A percentile compares a stretch with the other conserved stretches of the same genome.
These are phyloP conservation scores for Xestia rhomboidea DNA, from an alignment of 2,888 invertebrate species.

Conservation along the genomic window DNA sequence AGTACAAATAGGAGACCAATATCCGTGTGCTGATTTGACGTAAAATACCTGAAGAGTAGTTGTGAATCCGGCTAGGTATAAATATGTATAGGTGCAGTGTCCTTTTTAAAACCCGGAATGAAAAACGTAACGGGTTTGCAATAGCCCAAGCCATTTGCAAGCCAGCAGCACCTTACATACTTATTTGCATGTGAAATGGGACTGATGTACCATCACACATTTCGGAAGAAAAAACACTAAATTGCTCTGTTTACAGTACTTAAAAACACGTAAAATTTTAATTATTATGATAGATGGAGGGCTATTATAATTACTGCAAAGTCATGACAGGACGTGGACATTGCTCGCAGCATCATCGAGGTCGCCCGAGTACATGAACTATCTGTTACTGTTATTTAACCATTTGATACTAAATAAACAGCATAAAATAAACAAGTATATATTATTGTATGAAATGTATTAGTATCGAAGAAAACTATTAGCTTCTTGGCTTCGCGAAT, in stretches of 20 bases:
- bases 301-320: slow-evolving; percentile 12
- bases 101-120: neutral
- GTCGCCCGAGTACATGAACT: slow-evolving; percentile 42
- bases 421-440: slow-evolving; percentile 19
- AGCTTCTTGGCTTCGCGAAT: slow-evolving; percentile 26
- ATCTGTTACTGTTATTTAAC: slow-evolving; percentile 32
- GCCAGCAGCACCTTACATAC: neutral
- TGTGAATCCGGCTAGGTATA: neutral
- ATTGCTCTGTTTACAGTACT: neutral
- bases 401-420: slow-evolving; percentile 7
- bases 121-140: neutral
- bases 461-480: slow-evolving; percentile 30
- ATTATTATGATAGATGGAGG: slow-evolving; percentile 1
- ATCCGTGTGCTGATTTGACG: slow-evolving; percentile 34
- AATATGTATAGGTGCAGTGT: neutral
- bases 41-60: slow-evolving; percentile 16
- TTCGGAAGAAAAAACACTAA: neutral
- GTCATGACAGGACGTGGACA: slow-evolving; percentile 37
- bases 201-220: neutral
- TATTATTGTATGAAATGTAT: slow-evolving; percentile 10
- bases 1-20: slow-evolving; percentile 23
- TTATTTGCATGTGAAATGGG: neutral
- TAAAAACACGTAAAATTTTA: neutral
- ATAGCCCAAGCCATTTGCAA: neutral
- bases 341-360: slow-evolving; percentile 42